Percentiles rank a stretch among this genome's conserved stretches.
phyloP scores from a whole-genome alignment of 2,113 vertebrate species.

The Chionodraco myersi region DNA sequence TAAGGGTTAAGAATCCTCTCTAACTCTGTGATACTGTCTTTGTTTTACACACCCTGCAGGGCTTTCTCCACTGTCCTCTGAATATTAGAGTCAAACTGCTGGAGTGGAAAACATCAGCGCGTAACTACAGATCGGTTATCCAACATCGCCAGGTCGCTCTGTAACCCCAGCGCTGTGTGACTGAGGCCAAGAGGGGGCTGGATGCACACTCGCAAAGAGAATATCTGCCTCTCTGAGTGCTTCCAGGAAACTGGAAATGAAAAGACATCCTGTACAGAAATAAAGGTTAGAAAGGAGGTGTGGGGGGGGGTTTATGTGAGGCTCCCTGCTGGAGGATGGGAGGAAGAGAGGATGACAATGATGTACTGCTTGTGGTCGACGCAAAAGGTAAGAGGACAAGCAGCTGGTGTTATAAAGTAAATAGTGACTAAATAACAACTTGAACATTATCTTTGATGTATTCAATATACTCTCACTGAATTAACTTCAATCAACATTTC shows the following conservation, averaged over 20 bases:
- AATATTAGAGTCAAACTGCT: constrained; percentile 23
- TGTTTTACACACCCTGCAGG: constrained; percentile 20
- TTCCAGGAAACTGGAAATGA: constrained; percentile 30
- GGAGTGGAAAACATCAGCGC: constrained; percentile 34
- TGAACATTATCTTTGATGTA: neutral
- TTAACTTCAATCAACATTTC: constrained; percentile 20
- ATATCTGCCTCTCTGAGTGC: constrained; percentile 54
- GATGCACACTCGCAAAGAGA: constrained; percentile 45
- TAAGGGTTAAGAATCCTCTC: too few relatives aligned
- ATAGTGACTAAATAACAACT: constrained; percentile 2
- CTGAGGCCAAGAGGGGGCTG: constrained; percentile 25
- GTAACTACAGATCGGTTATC: constrained; percentile 28
- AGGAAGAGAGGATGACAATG: constrained; percentile 26
- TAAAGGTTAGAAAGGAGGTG: constrained; percentile 9
- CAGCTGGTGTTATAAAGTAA: constrained; percentile 12
- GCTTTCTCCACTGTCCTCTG: constrained; percentile 12
- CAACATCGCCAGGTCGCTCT: constrained; percentile 47
- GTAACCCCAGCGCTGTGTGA: constrained; percentile 34
- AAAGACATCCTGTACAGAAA: constrained; percentile 39
- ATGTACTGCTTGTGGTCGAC: constrained; percentile 35
- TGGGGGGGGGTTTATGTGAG: constrained; percentile 2
- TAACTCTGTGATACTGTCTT: neutral
- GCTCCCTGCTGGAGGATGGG: constrained; percentile 16
- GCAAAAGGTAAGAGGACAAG: constrained; percentile 5
- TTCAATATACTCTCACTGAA: neutral